These are phyloP conservation scores for Barypeithes pellucidus DNA, from an alignment of 2,888 invertebrate genomes.

Conservation along the genomic window DNA sequence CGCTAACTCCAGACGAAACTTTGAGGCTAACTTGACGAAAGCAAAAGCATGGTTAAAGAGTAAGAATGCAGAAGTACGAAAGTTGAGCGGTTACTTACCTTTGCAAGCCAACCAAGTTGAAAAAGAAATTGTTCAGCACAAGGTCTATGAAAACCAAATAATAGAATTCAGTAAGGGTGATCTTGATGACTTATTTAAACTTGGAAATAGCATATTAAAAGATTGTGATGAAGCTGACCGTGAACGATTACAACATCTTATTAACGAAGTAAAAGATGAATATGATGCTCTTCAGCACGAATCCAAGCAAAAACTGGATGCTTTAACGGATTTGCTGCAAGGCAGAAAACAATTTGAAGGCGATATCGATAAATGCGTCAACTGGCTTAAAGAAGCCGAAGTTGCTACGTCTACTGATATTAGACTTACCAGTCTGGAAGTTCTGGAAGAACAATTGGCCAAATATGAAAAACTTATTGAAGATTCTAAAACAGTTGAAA, in stretches of 20 bases:
- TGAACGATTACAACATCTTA: constrained; percentile 77
- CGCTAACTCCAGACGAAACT: constrained; percentile 81
- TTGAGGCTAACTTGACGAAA: constrained; percentile 86
- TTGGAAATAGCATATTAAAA: constrained; percentile 83
- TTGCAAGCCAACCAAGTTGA: constrained; percentile 88
- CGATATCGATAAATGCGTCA: constrained; percentile 85
- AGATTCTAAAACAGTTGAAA: constrained; percentile 81
- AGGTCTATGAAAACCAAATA: constrained; percentile 83
- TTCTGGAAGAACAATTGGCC: constrained; percentile 89
- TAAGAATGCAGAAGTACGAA: constrained; percentile 83
- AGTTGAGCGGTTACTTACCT: constrained; percentile 84
- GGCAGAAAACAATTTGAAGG: constrained; percentile 88
- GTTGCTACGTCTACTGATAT: constrained; percentile 88
- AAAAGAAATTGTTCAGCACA: constrained; percentile 84
- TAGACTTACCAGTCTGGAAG: constrained; percentile 84
- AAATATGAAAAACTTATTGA: constrained; percentile 87
- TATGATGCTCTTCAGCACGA: constrained; percentile 83
- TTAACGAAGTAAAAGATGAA: constrained; percentile 81
- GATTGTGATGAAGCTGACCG: constrained; percentile 86
- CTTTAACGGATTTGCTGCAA: constrained; percentile 82
- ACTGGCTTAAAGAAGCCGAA: constrained; percentile 94
- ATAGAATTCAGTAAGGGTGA: constrained; percentile 84
- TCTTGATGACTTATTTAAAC: constrained; percentile 83
- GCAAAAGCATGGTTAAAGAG: constrained; percentile 87
- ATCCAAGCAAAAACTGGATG: constrained; percentile 81